Evolutionary conservation across 2,113 vertebrate genomes (phyloP).

Genomic region (Cephalopterus ornatus): DNA sequence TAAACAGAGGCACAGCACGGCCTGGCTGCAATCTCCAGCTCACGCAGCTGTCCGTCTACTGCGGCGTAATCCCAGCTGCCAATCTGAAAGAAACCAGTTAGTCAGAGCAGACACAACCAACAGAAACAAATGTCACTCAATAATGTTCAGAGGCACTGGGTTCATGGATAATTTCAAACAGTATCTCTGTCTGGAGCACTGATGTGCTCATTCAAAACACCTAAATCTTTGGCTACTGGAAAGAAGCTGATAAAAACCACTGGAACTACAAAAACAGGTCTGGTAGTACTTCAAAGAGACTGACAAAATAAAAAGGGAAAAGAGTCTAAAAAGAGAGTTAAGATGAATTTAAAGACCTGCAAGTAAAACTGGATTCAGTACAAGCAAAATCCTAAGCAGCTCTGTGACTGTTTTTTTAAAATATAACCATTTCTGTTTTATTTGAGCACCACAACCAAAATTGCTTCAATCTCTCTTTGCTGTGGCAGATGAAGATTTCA

Average conservation of each 20-base stretch:
- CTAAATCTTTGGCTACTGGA: constrained; percentile 81
- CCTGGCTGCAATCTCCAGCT: constrained; percentile 62
- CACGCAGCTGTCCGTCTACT: constrained; percentile 72
- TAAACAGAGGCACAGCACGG: constrained; percentile 48
- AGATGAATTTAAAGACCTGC: neutral
- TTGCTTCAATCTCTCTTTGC: neutral
- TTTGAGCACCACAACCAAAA: neutral
- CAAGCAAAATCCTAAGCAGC: neutral
- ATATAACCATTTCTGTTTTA: neutral
- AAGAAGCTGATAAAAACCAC: constrained; percentile 73
- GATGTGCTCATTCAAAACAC: constrained; percentile 83
- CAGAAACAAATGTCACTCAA: constrained; percentile 92
- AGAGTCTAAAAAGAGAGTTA: constrained; percentile 9
- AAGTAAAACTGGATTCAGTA: constrained; percentile 14
- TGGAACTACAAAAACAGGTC: constrained; percentile 68
- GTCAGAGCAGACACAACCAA: constrained; percentile 83
- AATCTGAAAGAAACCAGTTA: constrained; percentile 91
- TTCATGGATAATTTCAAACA: constrained; percentile 87
- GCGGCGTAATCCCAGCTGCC: constrained; percentile 82
- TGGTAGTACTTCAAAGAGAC: constrained; percentile 72
- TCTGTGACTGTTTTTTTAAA: neutral
- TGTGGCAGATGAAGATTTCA: neutral
- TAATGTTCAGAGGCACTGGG: constrained; percentile 77
- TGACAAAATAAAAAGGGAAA: constrained; percentile 37
- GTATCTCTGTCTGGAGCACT: constrained; percentile 79